A percentile compares a stretch with the other conserved stretches of the same genome.
phyloP scores from a whole-genome alignment of 2,797 vertebrate species.

The Myotis pilosus region DNA sequence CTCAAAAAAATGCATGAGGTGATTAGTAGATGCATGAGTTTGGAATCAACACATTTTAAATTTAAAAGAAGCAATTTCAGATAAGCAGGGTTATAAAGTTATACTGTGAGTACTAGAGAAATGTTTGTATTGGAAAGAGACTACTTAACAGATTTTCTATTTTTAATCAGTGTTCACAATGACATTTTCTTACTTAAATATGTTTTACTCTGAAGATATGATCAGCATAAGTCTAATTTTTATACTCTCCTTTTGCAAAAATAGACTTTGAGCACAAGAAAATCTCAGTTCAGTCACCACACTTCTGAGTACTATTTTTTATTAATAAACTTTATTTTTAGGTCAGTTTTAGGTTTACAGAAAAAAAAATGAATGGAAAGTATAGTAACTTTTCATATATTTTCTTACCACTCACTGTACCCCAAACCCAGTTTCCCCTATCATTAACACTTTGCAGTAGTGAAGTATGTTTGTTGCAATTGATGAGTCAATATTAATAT shows the following conservation, averaged over 20 bases:
- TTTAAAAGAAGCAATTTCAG: conserved; percentile 26
- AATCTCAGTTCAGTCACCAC: neutral
- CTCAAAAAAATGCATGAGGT: neutral
- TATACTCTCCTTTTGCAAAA: conserved; percentile 23
- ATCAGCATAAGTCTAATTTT: conserved; percentile 21
- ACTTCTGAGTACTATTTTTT: neutral
- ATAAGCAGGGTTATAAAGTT: neutral
- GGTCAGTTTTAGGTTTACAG: neutral
- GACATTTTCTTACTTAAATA: conserved; percentile 25
- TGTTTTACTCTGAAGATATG: conserved; percentile 22
- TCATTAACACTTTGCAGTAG: neutral
- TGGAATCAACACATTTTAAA: neutral
- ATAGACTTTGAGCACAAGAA: neutral
- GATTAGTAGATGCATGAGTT: neutral
- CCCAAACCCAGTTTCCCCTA: neutral
- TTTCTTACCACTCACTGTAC: neutral
- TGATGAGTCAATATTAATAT: neutral
- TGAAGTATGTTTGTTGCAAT: neutral
- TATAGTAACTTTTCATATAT: neutral
- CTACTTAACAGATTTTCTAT: conserved; percentile 22
- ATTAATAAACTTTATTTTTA: neutral
- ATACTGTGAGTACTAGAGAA: neutral
- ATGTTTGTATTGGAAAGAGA: neutral
- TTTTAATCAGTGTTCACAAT: conserved; percentile 38
- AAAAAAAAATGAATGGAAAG: neutral